These are phyloP conservation scores for Dascyllus trimaculatus DNA, from an alignment of 2,113 vertebrate genomes.

Conservation along the genomic window DNA sequence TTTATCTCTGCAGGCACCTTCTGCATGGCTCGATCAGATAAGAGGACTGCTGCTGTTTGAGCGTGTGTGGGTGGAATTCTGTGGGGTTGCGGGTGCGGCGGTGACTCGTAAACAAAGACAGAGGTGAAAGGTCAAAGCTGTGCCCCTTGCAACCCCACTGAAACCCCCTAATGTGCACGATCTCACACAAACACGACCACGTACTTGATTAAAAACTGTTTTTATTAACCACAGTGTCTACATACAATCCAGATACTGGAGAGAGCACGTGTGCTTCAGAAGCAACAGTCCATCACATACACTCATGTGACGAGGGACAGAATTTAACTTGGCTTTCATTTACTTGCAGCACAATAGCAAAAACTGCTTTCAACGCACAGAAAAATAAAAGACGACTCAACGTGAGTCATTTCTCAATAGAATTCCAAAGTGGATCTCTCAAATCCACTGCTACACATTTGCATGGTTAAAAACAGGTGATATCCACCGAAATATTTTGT, in stretches of 20 bases:
- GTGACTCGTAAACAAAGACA: slow-evolving; percentile 34
- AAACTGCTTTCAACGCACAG: slow-evolving; percentile 41
- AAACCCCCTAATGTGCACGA: background rate
- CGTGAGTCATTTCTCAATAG: slow-evolving; percentile 72
- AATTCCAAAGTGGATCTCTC: slow-evolving; percentile 27
- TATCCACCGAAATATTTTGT: background rate
- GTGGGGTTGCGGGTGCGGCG: background rate
- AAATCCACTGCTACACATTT: slow-evolving; percentile 3
- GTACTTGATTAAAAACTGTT: background rate
- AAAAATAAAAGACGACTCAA: slow-evolving; percentile 70
- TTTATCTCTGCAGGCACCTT: slow-evolving; percentile 29
- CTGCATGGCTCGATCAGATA: slow-evolving; percentile 45
- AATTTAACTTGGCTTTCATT: slow-evolving; percentile 35
- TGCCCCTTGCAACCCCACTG: background rate
- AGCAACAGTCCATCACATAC: slow-evolving; percentile 60
- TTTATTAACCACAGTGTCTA: slow-evolving; percentile 47
- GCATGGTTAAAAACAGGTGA: background rate
- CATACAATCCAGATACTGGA: slow-evolving; percentile 89
- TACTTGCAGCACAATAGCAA: slow-evolving; percentile 7
- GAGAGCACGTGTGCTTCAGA: slow-evolving; percentile 77
- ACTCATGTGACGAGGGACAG: slow-evolving; percentile 53
- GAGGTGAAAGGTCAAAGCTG: slow-evolving; percentile 4
- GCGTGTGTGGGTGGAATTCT: background rate
- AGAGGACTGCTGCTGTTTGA: slow-evolving; percentile 24
- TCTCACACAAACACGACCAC: background rate